Percentiles rank a stretch among this genome's conserved stretches.
phyloP scores from a whole-genome alignment of 2,888 invertebrate species.

The Nomada fucata region DNA sequence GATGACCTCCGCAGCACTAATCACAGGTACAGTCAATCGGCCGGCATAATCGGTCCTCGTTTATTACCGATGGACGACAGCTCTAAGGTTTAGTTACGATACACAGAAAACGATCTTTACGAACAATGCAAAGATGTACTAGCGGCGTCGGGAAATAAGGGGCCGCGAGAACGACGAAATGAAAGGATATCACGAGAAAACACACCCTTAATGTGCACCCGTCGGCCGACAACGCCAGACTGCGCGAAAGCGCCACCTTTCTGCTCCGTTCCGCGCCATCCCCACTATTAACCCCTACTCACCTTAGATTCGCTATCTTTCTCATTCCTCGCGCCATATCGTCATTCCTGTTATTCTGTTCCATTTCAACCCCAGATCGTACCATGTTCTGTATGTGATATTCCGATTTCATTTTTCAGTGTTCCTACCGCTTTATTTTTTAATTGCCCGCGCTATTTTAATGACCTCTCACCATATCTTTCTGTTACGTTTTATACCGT shows the following conservation, averaged over 20 bases:
- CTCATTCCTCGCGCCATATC: constrained; percentile 14
- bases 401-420: constrained; percentile 6
- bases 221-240: constrained; percentile 79
- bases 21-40: constrained; percentile 39
- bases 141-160: constrained; percentile 19
- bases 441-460: not conserved
- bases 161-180: constrained; percentile 21
- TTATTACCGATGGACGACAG: not conserved
- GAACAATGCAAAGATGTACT: not conserved
- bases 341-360: constrained; percentile 1
- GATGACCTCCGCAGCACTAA: constrained; percentile 32
- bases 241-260: constrained; percentile 72
- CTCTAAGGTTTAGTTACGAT: constrained; percentile 3
- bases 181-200: constrained; percentile 14
- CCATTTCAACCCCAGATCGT: constrained; percentile 4
- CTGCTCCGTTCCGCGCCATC: constrained; percentile 58
- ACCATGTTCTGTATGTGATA: not conserved
- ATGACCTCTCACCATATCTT: not conserved
- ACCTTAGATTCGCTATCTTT: not conserved
- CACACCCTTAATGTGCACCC: constrained; percentile 54
- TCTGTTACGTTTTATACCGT: not conserved
- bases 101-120: constrained; percentile 6
- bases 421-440: not conserved
- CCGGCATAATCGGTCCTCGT: constrained; percentile 34
- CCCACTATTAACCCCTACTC: constrained; percentile 37